phyloP scores from a whole-genome alignment of 2,797 vertebrate species.

The Gobio occitaniae region DNA sequence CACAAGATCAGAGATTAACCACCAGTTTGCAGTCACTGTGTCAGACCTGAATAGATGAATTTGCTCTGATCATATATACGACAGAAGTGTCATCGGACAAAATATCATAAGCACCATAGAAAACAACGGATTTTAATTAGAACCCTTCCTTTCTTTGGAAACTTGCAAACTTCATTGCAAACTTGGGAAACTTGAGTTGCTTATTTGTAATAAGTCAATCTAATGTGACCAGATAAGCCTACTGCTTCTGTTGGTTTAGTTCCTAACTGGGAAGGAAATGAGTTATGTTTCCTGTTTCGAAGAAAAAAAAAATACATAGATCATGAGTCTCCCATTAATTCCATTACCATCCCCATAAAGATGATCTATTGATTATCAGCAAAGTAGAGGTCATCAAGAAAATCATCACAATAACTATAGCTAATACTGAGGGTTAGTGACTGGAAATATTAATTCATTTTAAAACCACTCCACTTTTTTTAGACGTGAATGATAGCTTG shows the following conservation, averaged over 20 bases:
- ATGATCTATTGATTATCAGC: not conserved
- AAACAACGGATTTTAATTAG: not conserved
- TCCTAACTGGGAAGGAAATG: not conserved
- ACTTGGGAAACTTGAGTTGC: not conserved
- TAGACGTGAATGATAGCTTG: not conserved
- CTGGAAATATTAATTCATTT: not conserved
- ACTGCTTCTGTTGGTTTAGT: not conserved
- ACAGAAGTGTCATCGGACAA: not conserved
- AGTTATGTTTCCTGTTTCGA: slow-evolving; percentile 7
- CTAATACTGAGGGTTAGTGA: not conserved
- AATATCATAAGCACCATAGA: not conserved
- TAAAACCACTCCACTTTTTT: not conserved
- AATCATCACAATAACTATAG: not conserved
- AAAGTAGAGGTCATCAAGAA: not conserved
- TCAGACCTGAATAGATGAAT: not conserved
- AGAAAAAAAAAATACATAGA: not conserved
- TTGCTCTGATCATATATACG: not conserved
- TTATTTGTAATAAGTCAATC: slow-evolving; percentile 3
- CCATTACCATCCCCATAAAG: not conserved
- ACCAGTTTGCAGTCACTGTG: slow-evolving; percentile 37
- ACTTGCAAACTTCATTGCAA: not conserved
- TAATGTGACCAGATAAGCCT: not conserved
- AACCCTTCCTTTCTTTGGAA: not conserved
- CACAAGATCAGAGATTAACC: slow-evolving; percentile 55
- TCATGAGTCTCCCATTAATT: not conserved